A percentile compares a stretch with the other conserved stretches of the same genome.
Conservation (phyloP, 1,140 invertebrate genomes). For the Panagrolaimus sp. region DNA sequence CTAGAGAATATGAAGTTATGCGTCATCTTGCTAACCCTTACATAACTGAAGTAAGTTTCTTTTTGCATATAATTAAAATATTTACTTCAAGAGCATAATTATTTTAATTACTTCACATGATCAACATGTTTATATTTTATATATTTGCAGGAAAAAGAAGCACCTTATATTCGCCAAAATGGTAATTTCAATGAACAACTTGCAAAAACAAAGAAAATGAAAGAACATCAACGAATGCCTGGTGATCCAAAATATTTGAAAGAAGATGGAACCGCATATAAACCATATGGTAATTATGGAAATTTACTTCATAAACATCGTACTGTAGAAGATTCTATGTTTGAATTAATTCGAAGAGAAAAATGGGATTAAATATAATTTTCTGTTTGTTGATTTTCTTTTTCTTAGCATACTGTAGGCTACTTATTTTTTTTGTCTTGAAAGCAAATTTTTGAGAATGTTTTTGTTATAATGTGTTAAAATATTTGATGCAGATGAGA, state of each 20-base stretch:
- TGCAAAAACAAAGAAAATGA: conserved; percentile 21
- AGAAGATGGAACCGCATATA: conserved; percentile 30
- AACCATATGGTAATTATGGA: conserved; percentile 41
- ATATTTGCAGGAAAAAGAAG: conserved; percentile 38
- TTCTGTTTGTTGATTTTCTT: conserved; percentile 4
- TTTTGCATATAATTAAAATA: background rate
- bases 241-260: conserved; percentile 35
- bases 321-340: conserved; percentile 52
- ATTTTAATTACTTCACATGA: background rate
- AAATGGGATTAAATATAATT: conserved; percentile 42
- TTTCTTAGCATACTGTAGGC: background rate
- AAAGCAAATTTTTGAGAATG: too few relatives aligned
- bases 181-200: conserved; percentile 36
- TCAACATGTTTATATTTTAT: background rate
- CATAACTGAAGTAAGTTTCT: conserved; percentile 39
- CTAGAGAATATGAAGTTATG: conserved; percentile 51
- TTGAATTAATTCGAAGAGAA: conserved; percentile 37
- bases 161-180: conserved; percentile 38
- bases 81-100: background rate
- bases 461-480: too few relatives aligned
- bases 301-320: conserved; percentile 48
- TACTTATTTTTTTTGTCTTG: too few relatives aligned
- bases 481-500: too few relatives aligned
- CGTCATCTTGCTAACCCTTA: conserved; percentile 49
- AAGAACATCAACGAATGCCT: conserved; percentile 44